A percentile compares a stretch with the other conserved stretches of the same genome.
Conservation (phyloP, 2,888 invertebrate species). For the Monochamus alternatus region DNA sequence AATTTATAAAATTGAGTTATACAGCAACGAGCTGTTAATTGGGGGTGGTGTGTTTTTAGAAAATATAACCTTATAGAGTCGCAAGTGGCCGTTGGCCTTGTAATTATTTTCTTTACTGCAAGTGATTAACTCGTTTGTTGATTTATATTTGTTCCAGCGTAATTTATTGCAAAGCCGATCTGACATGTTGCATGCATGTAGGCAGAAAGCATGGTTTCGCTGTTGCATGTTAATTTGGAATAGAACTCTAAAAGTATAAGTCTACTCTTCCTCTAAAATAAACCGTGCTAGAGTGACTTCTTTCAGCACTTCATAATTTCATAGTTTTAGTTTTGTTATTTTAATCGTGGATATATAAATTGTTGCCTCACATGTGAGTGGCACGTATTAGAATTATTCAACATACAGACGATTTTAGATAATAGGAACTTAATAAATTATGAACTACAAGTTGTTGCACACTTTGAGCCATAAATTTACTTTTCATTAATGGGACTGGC, state of each 20-base stretch:
- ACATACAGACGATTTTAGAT: conserved; percentile 20
- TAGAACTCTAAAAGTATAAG: conserved; percentile 60
- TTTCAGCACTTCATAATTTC: conserved; percentile 27
- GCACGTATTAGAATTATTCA: conserved; percentile 17
- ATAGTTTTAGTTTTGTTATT: conserved; percentile 23
- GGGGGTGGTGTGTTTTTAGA: conserved; percentile 51
- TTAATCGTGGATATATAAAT: conserved; percentile 23
- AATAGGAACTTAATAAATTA: conserved; percentile 26
- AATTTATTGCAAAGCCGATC: conserved; percentile 68
- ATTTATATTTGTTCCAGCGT: conserved; percentile 69
- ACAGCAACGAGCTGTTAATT: conserved; percentile 45
- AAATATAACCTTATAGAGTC: conserved; percentile 53
- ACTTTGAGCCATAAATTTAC: conserved; percentile 44
- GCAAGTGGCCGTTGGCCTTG: conserved; percentile 69
- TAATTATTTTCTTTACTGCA: conserved; percentile 71
- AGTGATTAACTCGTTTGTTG: conserved; percentile 72
- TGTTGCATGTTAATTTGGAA: conserved; percentile 70
- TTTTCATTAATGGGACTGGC: conserved; percentile 44
- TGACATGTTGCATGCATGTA: conserved; percentile 71
- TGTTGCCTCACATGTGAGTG: conserved; percentile 18
- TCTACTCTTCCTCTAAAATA: conserved; percentile 51
- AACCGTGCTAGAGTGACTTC: conserved; percentile 25
- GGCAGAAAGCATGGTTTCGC: conserved; percentile 69
- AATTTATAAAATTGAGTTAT: conserved; percentile 17
- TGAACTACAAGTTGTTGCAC: conserved; percentile 8